Conservation (phyloP, 2,797 vertebrate genomes). For the Characodon lateralis region DNA sequence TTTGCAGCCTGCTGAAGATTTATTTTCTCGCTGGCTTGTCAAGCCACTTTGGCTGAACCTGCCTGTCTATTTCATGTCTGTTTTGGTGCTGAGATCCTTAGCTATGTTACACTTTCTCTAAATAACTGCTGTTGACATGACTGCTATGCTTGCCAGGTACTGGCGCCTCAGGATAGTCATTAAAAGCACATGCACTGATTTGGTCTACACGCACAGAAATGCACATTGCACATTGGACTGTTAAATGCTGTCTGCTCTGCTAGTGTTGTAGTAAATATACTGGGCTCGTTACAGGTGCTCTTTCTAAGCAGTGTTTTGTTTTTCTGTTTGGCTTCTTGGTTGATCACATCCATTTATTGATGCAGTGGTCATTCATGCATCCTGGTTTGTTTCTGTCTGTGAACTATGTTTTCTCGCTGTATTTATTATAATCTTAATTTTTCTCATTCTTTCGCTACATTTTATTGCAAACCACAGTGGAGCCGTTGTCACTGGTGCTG, state of each 20-base stretch:
- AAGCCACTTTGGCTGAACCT: constrained; percentile 35
- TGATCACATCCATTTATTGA: constrained; percentile 38
- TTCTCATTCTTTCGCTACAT: constrained; percentile 40
- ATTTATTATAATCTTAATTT: constrained; percentile 46
- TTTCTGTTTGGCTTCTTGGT: constrained; percentile 50
- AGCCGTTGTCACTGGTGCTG: constrained; percentile 26
- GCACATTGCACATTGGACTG: constrained; percentile 18
- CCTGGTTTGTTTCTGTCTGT: constrained; percentile 41
- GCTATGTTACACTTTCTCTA: constrained; percentile 40
- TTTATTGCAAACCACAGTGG: constrained; percentile 21
- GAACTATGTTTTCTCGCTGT: constrained; percentile 39
- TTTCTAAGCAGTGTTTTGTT: constrained; percentile 21
- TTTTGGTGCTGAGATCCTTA: constrained; percentile 48
- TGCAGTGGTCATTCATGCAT: constrained; percentile 18
- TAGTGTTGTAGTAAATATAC: constrained; percentile 12
- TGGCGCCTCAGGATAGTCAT: constrained; percentile 28
- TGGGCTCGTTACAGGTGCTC: constrained; percentile 16
- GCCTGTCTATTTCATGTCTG: constrained; percentile 35
- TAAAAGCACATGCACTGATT: constrained; percentile 34
- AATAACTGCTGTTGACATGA: constrained; percentile 38
- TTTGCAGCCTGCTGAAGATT: not conserved
- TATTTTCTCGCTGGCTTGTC: constrained; percentile 25
- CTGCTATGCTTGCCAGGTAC: constrained; percentile 45
- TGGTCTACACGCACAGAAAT: constrained; percentile 25
- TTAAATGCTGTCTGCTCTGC: constrained; percentile 28